Base-by-base conservation (phyloP, 2,888 invertebrate species). In the Clistopyga incitator region DNA sequence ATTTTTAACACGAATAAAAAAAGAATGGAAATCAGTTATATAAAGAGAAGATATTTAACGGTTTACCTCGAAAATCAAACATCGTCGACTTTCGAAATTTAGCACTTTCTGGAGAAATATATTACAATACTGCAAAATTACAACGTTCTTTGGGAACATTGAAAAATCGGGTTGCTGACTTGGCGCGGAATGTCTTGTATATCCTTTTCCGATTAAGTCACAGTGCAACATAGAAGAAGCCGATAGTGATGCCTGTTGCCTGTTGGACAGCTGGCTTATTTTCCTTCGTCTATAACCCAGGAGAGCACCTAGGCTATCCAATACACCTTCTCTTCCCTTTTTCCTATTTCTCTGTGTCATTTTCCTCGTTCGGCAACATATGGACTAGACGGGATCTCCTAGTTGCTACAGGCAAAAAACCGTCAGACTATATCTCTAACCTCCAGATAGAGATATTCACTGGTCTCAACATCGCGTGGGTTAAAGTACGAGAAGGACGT, bases 261-360 rank as follows among this genome's bases (percentile, higher is more conserved):
- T 47, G 13, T n/a, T 59, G 59, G 67, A 45, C 84, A 74, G 68
- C 74, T 82, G 64, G 77, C 54, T 34, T 68, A 29, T 67, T 72
- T 68, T 34, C 72, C 65, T 67, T 67, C 20, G 59, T 18, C 50
- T 59, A 67, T 52, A 23, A 78, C 38, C 42, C 72, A 47, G 38
- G 45, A 13, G 59, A 52, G 50, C 70, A 47, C 42, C 42, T 25
- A 25, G 8, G 34, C 68, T 71, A 25, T 23, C 52, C 38, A 18
- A 65, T 78, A 34, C 45, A 65, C 50, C 38, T 11, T 20, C 47
- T 45, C 42, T 56, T 52, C 18, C 52, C 38, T 20, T 23, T 20
- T 10, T n/a, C 54, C 13, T 34, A 42, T 23, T 38, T 34, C 59
- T 15, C 50, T 61, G 52, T 68, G 42, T 70, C 50, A 29, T 25